A percentile compares a stretch with the other conserved stretches of the same genome.
Conservation (phyloP, 53 echinoderm and acorn worm genomes). For the Patiria pectinifera region DNA sequence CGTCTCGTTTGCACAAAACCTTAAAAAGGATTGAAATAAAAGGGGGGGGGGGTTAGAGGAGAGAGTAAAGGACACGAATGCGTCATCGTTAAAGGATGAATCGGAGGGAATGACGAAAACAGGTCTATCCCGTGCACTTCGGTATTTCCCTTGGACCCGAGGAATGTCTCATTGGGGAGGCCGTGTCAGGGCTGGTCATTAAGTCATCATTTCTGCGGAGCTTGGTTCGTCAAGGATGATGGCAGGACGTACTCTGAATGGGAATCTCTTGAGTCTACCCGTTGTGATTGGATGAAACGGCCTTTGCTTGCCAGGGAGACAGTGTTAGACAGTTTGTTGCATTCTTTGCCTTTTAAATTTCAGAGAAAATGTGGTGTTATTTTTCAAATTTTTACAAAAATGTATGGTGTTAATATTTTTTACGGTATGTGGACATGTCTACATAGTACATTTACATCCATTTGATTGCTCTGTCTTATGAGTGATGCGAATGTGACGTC, state of each 20-base stretch:
- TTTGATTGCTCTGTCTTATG: too few species aligned
- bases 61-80: background rate
- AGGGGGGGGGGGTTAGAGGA: background rate
- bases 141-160: background rate
- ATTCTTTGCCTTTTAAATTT: background rate
- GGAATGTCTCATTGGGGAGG: slow-evolving; percentile 6
- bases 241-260: background rate
- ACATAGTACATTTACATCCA: too few species aligned
- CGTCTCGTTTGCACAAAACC: slow-evolving; percentile 20
- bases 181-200: background rate
- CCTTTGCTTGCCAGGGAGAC: background rate
- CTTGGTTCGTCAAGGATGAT: background rate
- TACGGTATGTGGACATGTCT: too few species aligned
- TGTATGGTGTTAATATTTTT: too few species aligned
- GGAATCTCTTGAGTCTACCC: background rate
- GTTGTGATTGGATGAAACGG: background rate
- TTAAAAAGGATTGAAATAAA: background rate
- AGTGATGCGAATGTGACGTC: too few species aligned
- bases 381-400: too few species aligned
- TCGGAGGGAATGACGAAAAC: slow-evolving; percentile 5
- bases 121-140: background rate
- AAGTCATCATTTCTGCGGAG: background rate
- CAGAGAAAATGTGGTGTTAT: background rate
- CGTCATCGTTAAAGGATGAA: slow-evolving; percentile 35
- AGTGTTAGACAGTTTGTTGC: background rate